phyloP scores from a whole-genome alignment of 23 tunicate species.

The Trididemnum miniatum region DNA sequence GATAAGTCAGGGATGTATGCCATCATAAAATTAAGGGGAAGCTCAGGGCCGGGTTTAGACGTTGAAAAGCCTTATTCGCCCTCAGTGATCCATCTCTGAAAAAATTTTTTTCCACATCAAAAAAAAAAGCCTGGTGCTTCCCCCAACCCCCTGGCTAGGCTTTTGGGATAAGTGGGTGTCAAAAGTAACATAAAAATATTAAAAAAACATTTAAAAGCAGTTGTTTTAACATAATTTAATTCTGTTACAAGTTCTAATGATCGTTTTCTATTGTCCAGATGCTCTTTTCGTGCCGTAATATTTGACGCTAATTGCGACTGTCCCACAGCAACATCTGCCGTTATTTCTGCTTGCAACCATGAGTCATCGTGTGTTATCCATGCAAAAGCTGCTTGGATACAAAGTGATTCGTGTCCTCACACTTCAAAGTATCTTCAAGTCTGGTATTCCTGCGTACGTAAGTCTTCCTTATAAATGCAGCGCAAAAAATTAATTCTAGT shows the following conservation, averaged over 20 bases:
- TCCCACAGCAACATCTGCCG: constrained; percentile 49
- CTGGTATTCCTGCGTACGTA: constrained; percentile 39
- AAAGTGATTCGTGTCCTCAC: constrained; percentile 34
- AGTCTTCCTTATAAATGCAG: constrained; percentile 2
- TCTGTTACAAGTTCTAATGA: not conserved
- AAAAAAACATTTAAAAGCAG: not conserved
- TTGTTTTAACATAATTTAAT: not conserved
- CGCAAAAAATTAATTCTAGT: not conserved
- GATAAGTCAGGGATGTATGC: too few species aligned
- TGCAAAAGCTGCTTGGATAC: constrained; percentile 36
- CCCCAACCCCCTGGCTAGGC: too few species aligned
- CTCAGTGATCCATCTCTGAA: too few species aligned
- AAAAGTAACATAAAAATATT: too few species aligned
- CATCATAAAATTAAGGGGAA: too few species aligned
- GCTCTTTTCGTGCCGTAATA: not conserved
- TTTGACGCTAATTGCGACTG: constrained; percentile 12
- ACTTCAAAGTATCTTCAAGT: constrained; percentile 47
- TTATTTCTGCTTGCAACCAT: constrained; percentile 24
- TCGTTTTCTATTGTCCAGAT: not conserved
- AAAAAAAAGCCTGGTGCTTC: too few species aligned
- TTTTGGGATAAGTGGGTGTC: too few species aligned
- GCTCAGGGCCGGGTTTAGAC: not conserved
- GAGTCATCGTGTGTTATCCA: constrained; percentile 18
- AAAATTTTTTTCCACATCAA: too few species aligned
- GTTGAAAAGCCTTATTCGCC: not conserved